Conservation (phyloP, 1,140 invertebrate species). For the Danaus plexippus region DNA sequence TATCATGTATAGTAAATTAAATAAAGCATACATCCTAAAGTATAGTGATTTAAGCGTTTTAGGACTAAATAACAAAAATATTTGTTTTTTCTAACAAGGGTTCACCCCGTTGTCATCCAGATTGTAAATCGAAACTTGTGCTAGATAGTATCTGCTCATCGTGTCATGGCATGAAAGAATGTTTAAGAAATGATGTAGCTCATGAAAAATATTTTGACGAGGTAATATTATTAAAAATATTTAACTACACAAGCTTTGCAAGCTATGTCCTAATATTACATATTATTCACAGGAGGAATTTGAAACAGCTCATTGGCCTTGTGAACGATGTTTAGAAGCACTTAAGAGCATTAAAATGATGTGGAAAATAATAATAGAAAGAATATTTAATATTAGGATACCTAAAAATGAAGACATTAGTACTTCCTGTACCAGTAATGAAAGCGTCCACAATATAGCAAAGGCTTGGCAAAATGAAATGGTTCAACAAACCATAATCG, state of each 20-base stretch:
- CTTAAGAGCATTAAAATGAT: conserved; percentile 61
- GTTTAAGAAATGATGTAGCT: conserved; percentile 39
- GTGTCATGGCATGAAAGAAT: conserved; percentile 47
- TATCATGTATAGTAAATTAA: not conserved
- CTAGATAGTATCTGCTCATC: conserved; percentile 54
- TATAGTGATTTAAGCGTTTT: no score
- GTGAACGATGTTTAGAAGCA: conserved; percentile 52
- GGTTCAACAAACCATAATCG: conserved; percentile 37
- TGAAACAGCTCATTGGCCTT: conserved; percentile 60
- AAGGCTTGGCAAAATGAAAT: conserved; percentile 50
- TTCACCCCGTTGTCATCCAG: conserved; percentile 41
- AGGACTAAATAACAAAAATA: not conserved
- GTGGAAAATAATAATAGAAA: conserved; percentile 58
- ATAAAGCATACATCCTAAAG: not conserved
- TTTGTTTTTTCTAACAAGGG: conserved; percentile 27
- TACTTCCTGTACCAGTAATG: conserved; percentile 14
- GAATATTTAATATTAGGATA: conserved; percentile 43
- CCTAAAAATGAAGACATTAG: conserved; percentile 27
- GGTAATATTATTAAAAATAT: conserved; percentile 25
- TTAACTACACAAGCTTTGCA: conserved; percentile 1
- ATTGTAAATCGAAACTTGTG: conserved; percentile 54
- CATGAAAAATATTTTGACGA: conserved; percentile 52
- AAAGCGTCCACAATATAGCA: conserved; percentile 35
- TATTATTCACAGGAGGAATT: conserved; percentile 47
- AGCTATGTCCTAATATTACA: conserved; percentile 2